Conservation (phyloP, 2,888 invertebrate species). For the Leptogaster cylindrica region DNA sequence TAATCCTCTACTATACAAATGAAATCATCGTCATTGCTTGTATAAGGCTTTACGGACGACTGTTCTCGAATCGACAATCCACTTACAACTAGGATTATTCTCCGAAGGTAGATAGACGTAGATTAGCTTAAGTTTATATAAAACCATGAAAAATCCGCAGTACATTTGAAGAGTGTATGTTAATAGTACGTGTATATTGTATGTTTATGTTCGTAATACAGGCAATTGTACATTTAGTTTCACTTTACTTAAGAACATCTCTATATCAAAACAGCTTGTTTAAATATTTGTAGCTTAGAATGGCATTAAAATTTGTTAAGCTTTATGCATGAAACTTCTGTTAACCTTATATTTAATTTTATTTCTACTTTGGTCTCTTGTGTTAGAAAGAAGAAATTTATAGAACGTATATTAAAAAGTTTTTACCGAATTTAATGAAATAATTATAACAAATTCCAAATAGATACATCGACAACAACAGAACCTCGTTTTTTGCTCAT, state of each 20-base stretch:
- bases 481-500: neutral
- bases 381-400: constrained; percentile 1
- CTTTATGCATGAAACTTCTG: constrained; percentile 10
- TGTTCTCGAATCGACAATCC: too few relatives aligned
- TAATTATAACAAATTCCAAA: too few relatives aligned
- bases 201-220: constrained; percentile 24
- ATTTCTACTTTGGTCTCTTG: constrained; percentile 12
- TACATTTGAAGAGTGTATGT: constrained; percentile 25
- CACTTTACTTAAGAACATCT: constrained; percentile 24
- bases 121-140: constrained; percentile 26
- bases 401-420: neutral
- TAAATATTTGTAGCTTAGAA: constrained; percentile 22
- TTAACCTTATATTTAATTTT: constrained; percentile 19
- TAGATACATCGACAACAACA: constrained; percentile 19
- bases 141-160: constrained; percentile 23
- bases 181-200: constrained; percentile 29
- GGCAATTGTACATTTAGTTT: constrained; percentile 33
- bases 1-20: too few relatives aligned
- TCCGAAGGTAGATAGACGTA: neutral
- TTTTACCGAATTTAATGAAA: too few relatives aligned
- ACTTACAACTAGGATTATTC: constrained; percentile 11
- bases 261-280: constrained; percentile 17
- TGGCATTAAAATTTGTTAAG: constrained; percentile 23
- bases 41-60: too few relatives aligned
- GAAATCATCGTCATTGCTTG: too few relatives aligned